phyloP scores from a whole-genome alignment of 2,888 invertebrate genomes.

The Acanthacorydalis orientalis region DNA sequence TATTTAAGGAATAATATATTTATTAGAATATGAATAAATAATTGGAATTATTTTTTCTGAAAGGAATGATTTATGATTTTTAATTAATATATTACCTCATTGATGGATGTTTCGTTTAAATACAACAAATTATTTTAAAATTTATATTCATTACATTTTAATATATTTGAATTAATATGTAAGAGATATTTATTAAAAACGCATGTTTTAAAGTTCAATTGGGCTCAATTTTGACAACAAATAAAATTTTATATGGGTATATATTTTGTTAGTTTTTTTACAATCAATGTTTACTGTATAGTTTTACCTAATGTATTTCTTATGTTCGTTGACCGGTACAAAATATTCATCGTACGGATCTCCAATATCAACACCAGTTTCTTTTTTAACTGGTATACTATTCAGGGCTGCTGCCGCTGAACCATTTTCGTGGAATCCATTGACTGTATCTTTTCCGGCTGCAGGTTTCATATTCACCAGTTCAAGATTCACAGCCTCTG shows the following conservation, averaged over 20 bases:
- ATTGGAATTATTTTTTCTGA: no score
- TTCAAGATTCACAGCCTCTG: constrained; percentile 65
- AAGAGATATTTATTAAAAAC: not conserved
- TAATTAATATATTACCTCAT: no score
- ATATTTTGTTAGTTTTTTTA: not conserved
- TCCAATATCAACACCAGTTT: constrained; percentile 43
- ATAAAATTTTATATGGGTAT: no score
- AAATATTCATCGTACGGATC: constrained; percentile 73
- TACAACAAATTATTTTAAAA: not conserved
- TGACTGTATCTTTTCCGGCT: constrained; percentile 27
- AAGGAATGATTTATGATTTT: no score
- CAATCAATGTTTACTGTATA: constrained; percentile 9
- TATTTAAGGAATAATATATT: no score
- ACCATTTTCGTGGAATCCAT: constrained; percentile 17
- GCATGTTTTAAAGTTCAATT: no score
- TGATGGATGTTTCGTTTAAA: no score
- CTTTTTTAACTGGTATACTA: constrained; percentile 41
- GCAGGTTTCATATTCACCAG: constrained; percentile 55
- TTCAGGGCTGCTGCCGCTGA: constrained; percentile 20
- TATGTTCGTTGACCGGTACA: constrained; percentile 70
- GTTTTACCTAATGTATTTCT: constrained; percentile 64
- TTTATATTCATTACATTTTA: not conserved
- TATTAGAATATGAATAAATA: no score
- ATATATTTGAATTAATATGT: not conserved
- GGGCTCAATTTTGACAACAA: no score